Conservation (phyloP, 2,113 vertebrate species). For the Macaca nemestrina region DNA sequence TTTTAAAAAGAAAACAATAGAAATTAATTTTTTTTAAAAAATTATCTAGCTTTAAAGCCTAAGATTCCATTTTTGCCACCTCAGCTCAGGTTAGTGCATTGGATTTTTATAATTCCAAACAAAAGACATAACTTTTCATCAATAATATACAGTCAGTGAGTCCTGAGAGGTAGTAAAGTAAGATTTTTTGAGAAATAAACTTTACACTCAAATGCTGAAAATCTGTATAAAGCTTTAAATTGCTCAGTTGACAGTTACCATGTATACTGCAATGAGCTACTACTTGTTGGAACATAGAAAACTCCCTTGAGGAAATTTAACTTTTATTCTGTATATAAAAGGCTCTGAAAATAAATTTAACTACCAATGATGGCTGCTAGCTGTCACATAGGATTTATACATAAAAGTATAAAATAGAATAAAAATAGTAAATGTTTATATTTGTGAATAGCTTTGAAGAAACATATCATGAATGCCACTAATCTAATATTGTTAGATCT, state of each 20-base stretch:
- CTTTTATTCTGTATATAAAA: not conserved
- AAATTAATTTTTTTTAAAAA: too few species aligned
- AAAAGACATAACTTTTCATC: not conserved
- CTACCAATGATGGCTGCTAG: not conserved
- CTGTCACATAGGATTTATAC: not conserved
- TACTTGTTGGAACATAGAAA: not conserved
- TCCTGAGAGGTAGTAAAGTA: not conserved
- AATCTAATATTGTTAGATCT: not conserved
- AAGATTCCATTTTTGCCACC: not conserved
- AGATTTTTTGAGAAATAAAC: not conserved
- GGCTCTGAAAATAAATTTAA: slow-evolving; percentile 14
- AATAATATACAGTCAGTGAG: not conserved
- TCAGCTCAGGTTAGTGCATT: not conserved
- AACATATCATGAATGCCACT: not conserved
- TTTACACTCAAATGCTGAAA: not conserved
- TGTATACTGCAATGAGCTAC: not conserved
- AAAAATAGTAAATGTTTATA: not conserved
- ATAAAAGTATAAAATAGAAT: not conserved
- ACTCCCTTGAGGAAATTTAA: not conserved
- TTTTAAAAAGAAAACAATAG: not conserved
- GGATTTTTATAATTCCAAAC: not conserved
- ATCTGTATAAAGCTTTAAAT: not conserved
- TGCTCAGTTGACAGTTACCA: not conserved
- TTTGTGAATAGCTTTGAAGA: not conserved
- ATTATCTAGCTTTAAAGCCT: not conserved